Evolutionary conservation across 2,888 invertebrate species (phyloP).

Genomic region (Drosophila vallismaia): DNA sequence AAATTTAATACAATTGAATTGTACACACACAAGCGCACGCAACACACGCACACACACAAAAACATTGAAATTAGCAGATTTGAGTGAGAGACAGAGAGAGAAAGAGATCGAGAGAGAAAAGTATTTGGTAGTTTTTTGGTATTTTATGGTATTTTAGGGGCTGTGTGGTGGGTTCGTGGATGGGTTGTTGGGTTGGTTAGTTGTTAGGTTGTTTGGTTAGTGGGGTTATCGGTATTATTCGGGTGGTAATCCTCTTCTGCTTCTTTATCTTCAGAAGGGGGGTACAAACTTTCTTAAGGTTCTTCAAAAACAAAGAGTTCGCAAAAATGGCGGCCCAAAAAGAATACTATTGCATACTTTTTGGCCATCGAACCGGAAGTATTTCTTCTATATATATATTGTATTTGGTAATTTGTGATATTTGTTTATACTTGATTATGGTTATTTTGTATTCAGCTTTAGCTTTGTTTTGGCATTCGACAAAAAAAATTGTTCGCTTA

Average conservation of each 20-base stretch:
- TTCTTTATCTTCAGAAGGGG: slow-evolving; percentile 28
- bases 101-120: slow-evolving; percentile 21
- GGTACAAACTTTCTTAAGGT: slow-evolving; percentile 12
- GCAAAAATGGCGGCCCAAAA: slow-evolving; percentile 65
- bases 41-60: slow-evolving; percentile 69
- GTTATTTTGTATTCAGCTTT: slow-evolving; percentile 54
- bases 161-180: slow-evolving; percentile 27
- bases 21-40: slow-evolving; percentile 58
- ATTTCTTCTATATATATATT: not conserved
- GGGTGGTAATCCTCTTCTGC: slow-evolving; percentile 36
- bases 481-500: slow-evolving; percentile 57
- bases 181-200: slow-evolving; percentile 13
- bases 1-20: slow-evolving; percentile 81
- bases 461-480: slow-evolving; percentile 51
- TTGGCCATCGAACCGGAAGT: slow-evolving; percentile 44
- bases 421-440: slow-evolving; percentile 46
- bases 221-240: slow-evolving; percentile 30
- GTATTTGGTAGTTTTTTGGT: slow-evolving; percentile 14
- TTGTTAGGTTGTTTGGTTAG: slow-evolving; percentile 5
- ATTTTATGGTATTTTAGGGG: slow-evolving; percentile 32
- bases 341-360: slow-evolving; percentile 51
- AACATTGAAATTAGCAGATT: slow-evolving; percentile 76
- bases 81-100: slow-evolving; percentile 19
- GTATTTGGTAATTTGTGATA: slow-evolving; percentile 20
- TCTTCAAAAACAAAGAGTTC: slow-evolving; percentile 66